These are phyloP conservation scores for Phaonia tiefii DNA, from an alignment of 2,888 invertebrate genomes.

Conservation along the genomic window DNA sequence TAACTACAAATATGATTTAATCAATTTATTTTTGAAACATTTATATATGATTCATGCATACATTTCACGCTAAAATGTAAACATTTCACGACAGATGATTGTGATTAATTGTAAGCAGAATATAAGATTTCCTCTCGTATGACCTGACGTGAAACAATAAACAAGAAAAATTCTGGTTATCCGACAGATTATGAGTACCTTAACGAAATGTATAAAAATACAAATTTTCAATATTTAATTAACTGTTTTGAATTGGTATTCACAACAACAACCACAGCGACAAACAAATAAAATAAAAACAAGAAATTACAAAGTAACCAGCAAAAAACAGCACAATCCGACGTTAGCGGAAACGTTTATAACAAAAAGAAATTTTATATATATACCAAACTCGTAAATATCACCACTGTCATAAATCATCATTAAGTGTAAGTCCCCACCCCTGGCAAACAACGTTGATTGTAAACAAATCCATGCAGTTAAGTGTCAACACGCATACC, in stretches of 20 bases:
- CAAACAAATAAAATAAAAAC: conserved; percentile 16
- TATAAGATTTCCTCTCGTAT: no score
- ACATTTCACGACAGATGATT: no score
- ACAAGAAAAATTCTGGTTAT: no score
- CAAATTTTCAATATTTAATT: conserved; percentile 56
- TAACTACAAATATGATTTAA: no score
- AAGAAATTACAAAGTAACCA: neutral
- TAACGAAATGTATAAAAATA: conserved; percentile 31
- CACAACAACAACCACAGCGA: conserved; percentile 38
- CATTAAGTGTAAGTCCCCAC: conserved; percentile 49
- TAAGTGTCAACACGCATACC: conserved; percentile 64
- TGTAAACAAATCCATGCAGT: conserved; percentile 58
- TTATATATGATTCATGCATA: no score
- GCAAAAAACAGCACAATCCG: conserved; percentile 16
- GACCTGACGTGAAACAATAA: no score
- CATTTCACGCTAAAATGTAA: no score
- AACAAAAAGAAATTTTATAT: conserved; percentile 45
- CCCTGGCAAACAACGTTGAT: conserved; percentile 9
- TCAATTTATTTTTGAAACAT: no score
- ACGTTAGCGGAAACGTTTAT: conserved; percentile 36
- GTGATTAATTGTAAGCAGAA: conserved; percentile 27
- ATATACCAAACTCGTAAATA: conserved; percentile 56
- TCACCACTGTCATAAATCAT: conserved; percentile 66
- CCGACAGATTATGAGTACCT: conserved; percentile 2
- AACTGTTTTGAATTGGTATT: conserved; percentile 21